Percentiles rank a stretch among this genome's conserved stretches.
Evolutionary conservation across 2,888 invertebrate genomes (phyloP).

Genomic region (Leptopilina drosophilae): DNA sequence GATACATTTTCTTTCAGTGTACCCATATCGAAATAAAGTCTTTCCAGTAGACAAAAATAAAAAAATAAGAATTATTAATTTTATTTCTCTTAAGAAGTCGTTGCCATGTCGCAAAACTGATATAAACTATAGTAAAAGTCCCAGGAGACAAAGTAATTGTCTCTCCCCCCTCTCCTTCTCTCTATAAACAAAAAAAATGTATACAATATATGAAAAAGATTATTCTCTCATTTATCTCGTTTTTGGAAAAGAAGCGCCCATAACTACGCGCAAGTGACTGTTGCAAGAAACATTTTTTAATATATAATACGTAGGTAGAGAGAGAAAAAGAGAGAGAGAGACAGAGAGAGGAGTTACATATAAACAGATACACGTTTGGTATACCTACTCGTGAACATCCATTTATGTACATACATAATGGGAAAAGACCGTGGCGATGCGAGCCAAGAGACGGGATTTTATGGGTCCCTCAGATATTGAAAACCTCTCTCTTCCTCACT

Average conservation of each 20-base stretch:
- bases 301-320: conserved; percentile 35
- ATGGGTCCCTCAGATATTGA: conserved; percentile 66
- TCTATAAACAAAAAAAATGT: too few relatives aligned
- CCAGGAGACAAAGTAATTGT: conserved; percentile 16
- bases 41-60: too few relatives aligned
- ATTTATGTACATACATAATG: conserved; percentile 58
- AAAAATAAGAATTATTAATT: background rate
- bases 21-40: too few relatives aligned
- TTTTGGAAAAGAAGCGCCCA: conserved; percentile 33
- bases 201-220: background rate
- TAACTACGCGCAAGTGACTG: conserved; percentile 29
- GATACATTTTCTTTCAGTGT: too few relatives aligned
- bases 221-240: conserved; percentile 37
- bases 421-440: conserved; percentile 51
- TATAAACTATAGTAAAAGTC: background rate
- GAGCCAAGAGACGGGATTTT: conserved; percentile 55
- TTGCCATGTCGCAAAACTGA: conserved; percentile 1
- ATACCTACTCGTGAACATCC: conserved; percentile 47
- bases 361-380: conserved; percentile 42
- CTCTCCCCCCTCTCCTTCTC: background rate
- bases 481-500: conserved; percentile 54
- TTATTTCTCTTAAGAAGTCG: background rate
- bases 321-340: too few relatives aligned
- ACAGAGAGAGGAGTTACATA: background rate
- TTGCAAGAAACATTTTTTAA: conserved; percentile 11